Conservation (phyloP, 2,888 invertebrate genomes). For the Pyrgus malvae region DNA sequence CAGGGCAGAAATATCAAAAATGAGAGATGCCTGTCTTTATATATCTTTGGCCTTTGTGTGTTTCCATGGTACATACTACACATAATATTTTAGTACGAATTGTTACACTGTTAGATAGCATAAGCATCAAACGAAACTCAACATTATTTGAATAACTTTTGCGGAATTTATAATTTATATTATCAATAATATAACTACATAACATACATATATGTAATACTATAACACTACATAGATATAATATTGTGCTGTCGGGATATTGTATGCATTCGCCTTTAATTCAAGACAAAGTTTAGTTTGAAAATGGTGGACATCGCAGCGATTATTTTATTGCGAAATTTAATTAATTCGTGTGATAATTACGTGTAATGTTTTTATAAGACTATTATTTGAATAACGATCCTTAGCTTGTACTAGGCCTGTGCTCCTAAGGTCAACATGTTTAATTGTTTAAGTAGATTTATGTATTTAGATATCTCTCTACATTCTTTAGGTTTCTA, state of each 20-base stretch:
- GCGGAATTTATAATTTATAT: no score
- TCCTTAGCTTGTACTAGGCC: slow-evolving; percentile 1
- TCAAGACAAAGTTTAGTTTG: slow-evolving; percentile 27
- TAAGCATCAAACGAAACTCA: no score
- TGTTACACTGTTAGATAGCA: no score
- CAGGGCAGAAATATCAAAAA: no score
- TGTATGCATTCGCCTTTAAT: slow-evolving; percentile 27
- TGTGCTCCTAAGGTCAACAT: slow-evolving; percentile 26
- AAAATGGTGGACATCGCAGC: slow-evolving; percentile 31
- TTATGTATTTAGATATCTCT: slow-evolving; percentile 12
- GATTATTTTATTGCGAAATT: slow-evolving; percentile 20
- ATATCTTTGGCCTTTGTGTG: no score
- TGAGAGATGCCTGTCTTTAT: no score
- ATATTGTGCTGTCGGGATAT: slow-evolving; percentile 24
- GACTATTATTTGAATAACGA: slow-evolving; percentile 18
- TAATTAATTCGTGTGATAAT: slow-evolving; percentile 25
- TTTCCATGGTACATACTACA: no score
- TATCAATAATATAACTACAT: no score
- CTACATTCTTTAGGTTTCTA: slow-evolving; percentile 1
- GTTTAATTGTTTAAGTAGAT: slow-evolving; percentile 29
- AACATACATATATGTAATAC: not conserved
- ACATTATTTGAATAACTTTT: no score
- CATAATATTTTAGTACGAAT: no score
- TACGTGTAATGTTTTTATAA: slow-evolving; percentile 11
- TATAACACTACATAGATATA: slow-evolving; percentile 16